Conservation (phyloP, 2,888 invertebrate genomes). For the Galerucella calmariensis region DNA sequence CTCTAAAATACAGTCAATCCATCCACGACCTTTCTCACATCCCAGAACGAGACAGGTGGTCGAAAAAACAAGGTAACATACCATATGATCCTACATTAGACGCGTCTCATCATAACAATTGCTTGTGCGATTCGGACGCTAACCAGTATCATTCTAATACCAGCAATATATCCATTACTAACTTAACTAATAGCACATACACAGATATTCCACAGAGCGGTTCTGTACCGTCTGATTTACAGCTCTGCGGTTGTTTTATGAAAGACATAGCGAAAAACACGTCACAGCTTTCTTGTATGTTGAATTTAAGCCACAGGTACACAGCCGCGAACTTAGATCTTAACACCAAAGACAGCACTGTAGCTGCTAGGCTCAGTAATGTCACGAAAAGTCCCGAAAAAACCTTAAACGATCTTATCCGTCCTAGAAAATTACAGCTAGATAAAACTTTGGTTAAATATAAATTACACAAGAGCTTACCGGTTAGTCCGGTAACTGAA, state of each 20-base stretch:
- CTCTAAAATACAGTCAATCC: slow-evolving; percentile 85
- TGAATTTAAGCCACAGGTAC: slow-evolving; percentile 48
- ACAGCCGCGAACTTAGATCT: slow-evolving; percentile 38
- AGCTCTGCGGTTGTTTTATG: slow-evolving; percentile 64
- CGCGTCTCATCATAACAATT: slow-evolving; percentile 46
- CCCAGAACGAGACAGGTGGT: slow-evolving; percentile 67
- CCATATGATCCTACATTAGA: slow-evolving; percentile 27
- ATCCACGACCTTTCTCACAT: slow-evolving; percentile 85
- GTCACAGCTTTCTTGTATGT: slow-evolving; percentile 54
- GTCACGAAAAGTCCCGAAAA: slow-evolving; percentile 55
- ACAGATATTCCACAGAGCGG: slow-evolving; percentile 47
- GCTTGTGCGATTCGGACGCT: slow-evolving; percentile 51
- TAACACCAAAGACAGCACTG: slow-evolving; percentile 35
- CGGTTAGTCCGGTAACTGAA: slow-evolving; percentile 85
- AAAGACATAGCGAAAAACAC: slow-evolving; percentile 60
- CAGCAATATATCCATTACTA: slow-evolving; percentile 51
- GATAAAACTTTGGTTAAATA: slow-evolving; percentile 62
- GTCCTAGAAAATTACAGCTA: slow-evolving; percentile 60
- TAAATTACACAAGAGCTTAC: slow-evolving; percentile 76
- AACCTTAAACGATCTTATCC: slow-evolving; percentile 54
- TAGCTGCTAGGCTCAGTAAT: slow-evolving; percentile 52
- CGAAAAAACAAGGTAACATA: slow-evolving; percentile 52
- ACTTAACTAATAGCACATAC: slow-evolving; percentile 53
- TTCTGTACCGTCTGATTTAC: slow-evolving; percentile 60
- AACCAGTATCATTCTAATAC: slow-evolving; percentile 43